Evolutionary conservation across 2,113 vertebrate genomes (phyloP).

Genomic region (Mus spicilegus): DNA sequence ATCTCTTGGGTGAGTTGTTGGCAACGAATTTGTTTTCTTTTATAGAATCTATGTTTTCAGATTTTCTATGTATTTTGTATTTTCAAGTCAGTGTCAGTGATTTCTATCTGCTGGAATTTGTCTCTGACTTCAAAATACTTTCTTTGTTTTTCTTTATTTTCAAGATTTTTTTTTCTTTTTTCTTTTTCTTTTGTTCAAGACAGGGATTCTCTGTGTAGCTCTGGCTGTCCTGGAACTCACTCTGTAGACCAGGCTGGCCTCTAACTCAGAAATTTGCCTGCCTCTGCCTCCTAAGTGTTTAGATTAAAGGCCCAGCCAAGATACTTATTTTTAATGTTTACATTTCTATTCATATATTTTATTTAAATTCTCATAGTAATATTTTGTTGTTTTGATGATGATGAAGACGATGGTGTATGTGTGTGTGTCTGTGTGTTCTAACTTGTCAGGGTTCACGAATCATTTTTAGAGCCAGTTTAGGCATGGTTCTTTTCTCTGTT

Average conservation of each 20-base stretch:
- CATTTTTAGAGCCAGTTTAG: not conserved
- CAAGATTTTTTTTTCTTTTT: too few species aligned
- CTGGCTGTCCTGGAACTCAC: too few species aligned
- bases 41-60: not conserved
- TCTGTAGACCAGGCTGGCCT: too few species aligned
- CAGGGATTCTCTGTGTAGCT: too few species aligned
- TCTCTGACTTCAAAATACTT: not conserved
- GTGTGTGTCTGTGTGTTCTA: too few species aligned
- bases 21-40: not conserved
- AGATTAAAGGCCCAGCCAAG: too few species aligned
- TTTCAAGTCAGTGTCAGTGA: not conserved
- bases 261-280: too few species aligned
- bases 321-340: conserved; percentile 27
- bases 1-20: not conserved
- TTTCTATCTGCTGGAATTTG: not conserved
- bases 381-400: not conserved
- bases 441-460: not conserved
- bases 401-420: too few species aligned
- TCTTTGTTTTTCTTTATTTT: too few species aligned
- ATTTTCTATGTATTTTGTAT: not conserved
- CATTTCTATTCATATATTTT: not conserved
- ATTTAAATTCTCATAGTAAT: not conserved
- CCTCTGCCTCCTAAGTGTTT: too few species aligned
- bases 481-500: not conserved
- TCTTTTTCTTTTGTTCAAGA: too few species aligned